phyloP scores from a whole-genome alignment of 1,140 invertebrate genomes.

The Gryllus bimaculatus region DNA sequence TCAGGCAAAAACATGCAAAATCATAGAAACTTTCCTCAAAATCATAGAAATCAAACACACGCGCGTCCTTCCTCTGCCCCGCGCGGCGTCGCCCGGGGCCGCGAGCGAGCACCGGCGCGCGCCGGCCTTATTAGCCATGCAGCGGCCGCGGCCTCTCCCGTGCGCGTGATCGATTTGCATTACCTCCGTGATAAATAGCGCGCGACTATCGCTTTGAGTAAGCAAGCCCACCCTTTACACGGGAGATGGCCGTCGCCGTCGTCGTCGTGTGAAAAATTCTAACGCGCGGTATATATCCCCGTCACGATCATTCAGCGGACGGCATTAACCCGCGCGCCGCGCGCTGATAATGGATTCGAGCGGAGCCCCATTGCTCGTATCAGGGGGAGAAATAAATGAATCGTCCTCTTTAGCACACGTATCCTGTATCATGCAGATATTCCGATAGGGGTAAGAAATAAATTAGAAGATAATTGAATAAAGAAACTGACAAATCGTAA shows the following conservation, averaged over 20 bases:
- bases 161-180: background rate
- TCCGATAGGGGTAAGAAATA: background rate
- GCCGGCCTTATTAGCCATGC: background rate
- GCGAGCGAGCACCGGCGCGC: background rate
- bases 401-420: background rate
- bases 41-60: no score
- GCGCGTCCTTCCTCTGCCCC: background rate
- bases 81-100: no score
- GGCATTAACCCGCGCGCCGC: background rate
- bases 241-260: no score
- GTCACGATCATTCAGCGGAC: background rate
- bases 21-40: no score
- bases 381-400: background rate
- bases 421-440: slow-evolving; percentile 1
- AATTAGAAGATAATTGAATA: slow-evolving; percentile 2
- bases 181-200: background rate
- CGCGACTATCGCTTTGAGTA: background rate
- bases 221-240: background rate
- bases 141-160: background rate
- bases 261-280: background rate
- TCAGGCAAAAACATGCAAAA: no score
- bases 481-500: background rate
- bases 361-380: background rate
- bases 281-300: background rate
- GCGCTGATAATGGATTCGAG: background rate